These are phyloP conservation scores for Diarsia brunnea DNA, from an alignment of 2,888 invertebrate species.

Conservation along the genomic window DNA sequence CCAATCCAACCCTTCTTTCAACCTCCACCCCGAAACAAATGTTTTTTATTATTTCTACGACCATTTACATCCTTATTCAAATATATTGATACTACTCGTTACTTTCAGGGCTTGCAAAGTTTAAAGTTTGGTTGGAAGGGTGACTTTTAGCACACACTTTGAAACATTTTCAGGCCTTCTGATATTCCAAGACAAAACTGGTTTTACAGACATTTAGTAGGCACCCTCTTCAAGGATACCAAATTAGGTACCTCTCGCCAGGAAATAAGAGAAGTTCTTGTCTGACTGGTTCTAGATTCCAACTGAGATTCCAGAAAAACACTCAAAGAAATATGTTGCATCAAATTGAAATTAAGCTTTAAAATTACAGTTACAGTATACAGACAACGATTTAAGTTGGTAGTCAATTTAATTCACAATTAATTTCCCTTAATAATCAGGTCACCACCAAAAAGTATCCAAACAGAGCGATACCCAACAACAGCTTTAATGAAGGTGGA, in stretches of 20 bases:
- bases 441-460: conserved; percentile 21
- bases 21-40: conserved; percentile 33
- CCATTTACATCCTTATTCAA: background rate
- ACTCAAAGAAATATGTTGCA: background rate
- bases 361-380: background rate
- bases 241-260: background rate
- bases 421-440: background rate
- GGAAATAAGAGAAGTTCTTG: background rate
- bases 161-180: background rate
- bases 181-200: background rate
- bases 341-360: background rate
- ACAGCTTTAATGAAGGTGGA: conserved; percentile 69
- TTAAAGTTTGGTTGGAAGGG: background rate
- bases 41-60: conserved; percentile 56
- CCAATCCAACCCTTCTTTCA: conserved; percentile 57
- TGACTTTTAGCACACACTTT: background rate
- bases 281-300: background rate
- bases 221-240: background rate
- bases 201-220: background rate
- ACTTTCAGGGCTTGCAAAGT: background rate
- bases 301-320: background rate
- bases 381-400: background rate
- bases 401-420: background rate
- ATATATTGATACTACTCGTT: background rate
- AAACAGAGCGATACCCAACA: conserved; percentile 33